A percentile compares a stretch with the other conserved stretches of the same genome.
phyloP scores from a whole-genome alignment of 2,797 vertebrate species.

The Dipus sagitta region DNA sequence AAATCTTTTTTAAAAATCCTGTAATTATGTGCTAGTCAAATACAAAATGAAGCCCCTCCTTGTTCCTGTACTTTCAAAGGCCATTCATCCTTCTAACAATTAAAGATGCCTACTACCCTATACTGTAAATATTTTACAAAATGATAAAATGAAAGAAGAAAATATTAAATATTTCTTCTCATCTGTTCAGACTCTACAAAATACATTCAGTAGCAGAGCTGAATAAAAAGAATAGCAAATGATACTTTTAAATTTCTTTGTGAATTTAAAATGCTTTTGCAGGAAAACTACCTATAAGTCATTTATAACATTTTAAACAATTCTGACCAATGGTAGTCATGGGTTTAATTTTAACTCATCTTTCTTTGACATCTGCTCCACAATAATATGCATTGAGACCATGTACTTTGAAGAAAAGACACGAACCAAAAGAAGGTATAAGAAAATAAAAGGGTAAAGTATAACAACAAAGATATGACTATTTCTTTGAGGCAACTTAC shows the following conservation, averaged over 20 bases:
- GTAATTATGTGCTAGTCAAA: not conserved
- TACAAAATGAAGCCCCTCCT: not conserved
- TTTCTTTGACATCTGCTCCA: conserved; percentile 34
- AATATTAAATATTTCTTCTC: conserved; percentile 27
- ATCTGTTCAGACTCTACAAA: not conserved
- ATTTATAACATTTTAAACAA: conserved; percentile 51
- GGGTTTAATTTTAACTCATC: conserved; percentile 37
- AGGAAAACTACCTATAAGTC: conserved; percentile 53
- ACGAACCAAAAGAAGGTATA: not conserved
- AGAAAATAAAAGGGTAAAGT: not conserved
- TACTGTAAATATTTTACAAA: not conserved
- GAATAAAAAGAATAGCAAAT: not conserved
- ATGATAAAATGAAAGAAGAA: conserved; percentile 27
- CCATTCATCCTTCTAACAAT: not conserved
- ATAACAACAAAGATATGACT: not conserved
- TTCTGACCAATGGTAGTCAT: conserved; percentile 33
- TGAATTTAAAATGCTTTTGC: conserved; percentile 59
- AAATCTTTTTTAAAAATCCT: not conserved
- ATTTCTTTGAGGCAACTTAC: conserved; percentile 27
- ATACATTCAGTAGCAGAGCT: not conserved
- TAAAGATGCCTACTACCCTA: not conserved
- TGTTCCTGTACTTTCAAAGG: not conserved
- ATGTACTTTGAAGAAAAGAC: not conserved
- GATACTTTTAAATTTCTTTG: conserved; percentile 18
- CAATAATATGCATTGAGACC: conserved; percentile 24